Base-by-base conservation (phyloP, 2,797 vertebrate species). In the Tokudaia muenninki region DNA sequence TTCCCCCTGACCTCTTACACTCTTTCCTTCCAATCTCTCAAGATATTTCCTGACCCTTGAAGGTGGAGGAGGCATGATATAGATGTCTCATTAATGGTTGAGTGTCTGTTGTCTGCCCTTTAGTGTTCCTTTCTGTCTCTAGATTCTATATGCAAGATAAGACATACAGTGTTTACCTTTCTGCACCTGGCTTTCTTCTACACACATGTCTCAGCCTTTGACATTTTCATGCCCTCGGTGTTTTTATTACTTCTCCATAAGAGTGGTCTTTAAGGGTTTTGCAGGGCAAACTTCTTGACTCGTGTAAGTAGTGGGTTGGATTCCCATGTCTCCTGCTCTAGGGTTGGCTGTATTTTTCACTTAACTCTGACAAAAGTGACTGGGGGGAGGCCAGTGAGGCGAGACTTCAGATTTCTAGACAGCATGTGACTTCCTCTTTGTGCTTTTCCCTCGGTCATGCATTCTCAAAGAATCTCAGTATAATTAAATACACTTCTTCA, bases 401-500 rank as follows among this genome's bases (percentile, higher is more conserved):
- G n/a, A 57, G 24, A 8, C 41, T 55, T 80, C 19, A n/a, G 24
- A 31, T 52, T 88, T 93, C 52, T 74, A 90, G 87, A 81, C 22
- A 97, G 74, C 26, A 70, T 63, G 87, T 47, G 79, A 87, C 87
- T 95, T 90, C 59, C 50, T 94, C 84, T 94, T 87, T 74, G 11
- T 57, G 65, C 61, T 91, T 94, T 96, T 84, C 87, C 90, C 83
- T 84, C 59, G 93, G 91, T 96, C 92, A 70, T 83, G 44, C 82
- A 4, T 93, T 96, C 93, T 96, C 95, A 92, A 92, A 94, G 92
- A 95, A 94, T 86, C 84, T 92, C 59, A 91, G 63, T 87, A 83
- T 96, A 94, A 98, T 98, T 96, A 98, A 97, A 94, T 93, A 88
- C 50, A 90, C 84, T 96, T 96, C 67, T 52, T 96, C 86, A 92